These are phyloP conservation scores for Eumacrocentrus americanus DNA, from an alignment of 2,888 invertebrate species.

Conservation along the genomic window DNA sequence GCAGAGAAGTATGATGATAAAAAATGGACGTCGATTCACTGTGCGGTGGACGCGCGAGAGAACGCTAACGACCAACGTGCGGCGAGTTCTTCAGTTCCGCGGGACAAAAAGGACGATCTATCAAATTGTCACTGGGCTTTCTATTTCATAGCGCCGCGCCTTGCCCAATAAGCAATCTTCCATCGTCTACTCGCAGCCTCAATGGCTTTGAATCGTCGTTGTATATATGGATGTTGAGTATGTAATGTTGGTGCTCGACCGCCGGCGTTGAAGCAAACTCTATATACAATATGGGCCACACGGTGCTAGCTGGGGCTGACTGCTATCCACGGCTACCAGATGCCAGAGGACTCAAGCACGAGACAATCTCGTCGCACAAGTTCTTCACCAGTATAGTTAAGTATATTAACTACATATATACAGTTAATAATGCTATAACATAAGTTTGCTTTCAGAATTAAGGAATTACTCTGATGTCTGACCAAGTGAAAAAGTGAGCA, in stretches of 20 bases:
- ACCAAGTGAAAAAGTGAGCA: constrained; percentile 2
- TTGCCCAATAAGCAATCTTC: constrained; percentile 47
- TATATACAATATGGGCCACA: constrained; percentile 4
- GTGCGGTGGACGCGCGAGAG: constrained; percentile 27
- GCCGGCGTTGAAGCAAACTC: constrained; percentile 19
- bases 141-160: constrained; percentile 44
- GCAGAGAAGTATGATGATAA: constrained; percentile 22
- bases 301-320: constrained; percentile 15
- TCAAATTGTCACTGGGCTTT: constrained; percentile 57
- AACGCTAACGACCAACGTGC: constrained; percentile 30
- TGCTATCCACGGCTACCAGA: constrained; percentile 29
- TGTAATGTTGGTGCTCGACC: constrained; percentile 25
- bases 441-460: constrained; percentile 2
- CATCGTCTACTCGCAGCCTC: constrained; percentile 16
- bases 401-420: background rate
- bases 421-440: constrained; percentile 20
- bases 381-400: background rate
- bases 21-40: constrained; percentile 34
- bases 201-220: constrained; percentile 18
- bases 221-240: constrained; percentile 9
- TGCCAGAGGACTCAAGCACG: constrained; percentile 24
- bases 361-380: constrained; percentile 27
- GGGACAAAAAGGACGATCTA: constrained; percentile 48
- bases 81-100: constrained; percentile 17
- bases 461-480: constrained; percentile 16